Base-by-base conservation (phyloP, 2,113 vertebrate species). In the Sinocyclocheilus rhinocerous region DNA sequence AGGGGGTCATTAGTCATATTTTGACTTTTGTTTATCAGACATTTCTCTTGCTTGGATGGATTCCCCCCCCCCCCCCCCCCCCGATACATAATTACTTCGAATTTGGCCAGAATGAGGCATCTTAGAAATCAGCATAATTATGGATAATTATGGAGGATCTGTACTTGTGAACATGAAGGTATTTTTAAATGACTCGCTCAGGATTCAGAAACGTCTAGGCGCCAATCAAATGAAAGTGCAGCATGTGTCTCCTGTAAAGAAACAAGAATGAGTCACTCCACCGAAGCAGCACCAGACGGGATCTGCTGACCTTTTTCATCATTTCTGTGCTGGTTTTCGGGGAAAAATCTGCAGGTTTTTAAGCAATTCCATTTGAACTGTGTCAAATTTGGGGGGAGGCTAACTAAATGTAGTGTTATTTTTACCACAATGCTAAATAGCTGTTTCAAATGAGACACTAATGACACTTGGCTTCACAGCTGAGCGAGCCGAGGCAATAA, bases 61-160 rank as follows among this genome's bases (percentile, higher is more conserved):
- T 72, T n/a, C n/a, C n/a, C n/a, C n/a, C n/a, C n/a, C n/a, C n/a
- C n/a, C n/a, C n/a, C n/a, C n/a, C n/a, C n/a, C n/a, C n/a, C n/a
- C n/a, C n/a, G 36, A 42, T n/a, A 42, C 36, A 2, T 22, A 42
- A 59, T 22, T 59, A 22, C 39, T 13, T 45, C 13, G 20, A n/a
- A 22, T n/a, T 45, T 24, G 72, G 20, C 72, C 70, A 45, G 70
- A 45, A 73, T 13, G 70, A 73, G 36, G 4, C 39, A 13, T 45
- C 70, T 73, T 24, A 73, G 70, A 73, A 73, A 73, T 45, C 36
- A 73, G 70, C 70, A 73, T 42, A 73, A 75, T 75, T 72, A 72
- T 22, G 33, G 18, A 39, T 42, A 73, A 75, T 75, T 22, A 72
- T 11, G 16, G 69, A 72, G 50, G 26, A 42, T n/a, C 55, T 39